Conservation (phyloP, 2,113 vertebrate species). For the Gila orcuttii region DNA sequence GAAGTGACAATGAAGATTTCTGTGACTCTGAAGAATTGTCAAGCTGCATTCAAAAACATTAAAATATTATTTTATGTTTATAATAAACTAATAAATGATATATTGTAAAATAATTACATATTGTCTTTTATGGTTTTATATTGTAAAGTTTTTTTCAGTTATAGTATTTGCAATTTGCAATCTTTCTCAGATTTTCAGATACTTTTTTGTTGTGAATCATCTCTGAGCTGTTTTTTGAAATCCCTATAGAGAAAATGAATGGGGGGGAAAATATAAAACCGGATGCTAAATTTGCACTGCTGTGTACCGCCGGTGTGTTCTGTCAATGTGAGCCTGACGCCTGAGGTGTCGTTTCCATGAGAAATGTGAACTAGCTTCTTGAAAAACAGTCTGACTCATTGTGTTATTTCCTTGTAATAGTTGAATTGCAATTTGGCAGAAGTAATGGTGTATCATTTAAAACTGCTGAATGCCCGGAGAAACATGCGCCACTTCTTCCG, state of each 20-base stretch:
- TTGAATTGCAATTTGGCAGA: constrained; percentile 27
- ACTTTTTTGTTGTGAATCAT: neutral
- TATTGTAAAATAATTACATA: no score
- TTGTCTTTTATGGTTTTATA: neutral
- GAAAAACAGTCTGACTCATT: constrained; percentile 30
- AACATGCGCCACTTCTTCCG: constrained; percentile 18
- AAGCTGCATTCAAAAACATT: neutral
- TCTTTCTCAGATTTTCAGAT: neutral
- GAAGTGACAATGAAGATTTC: no score
- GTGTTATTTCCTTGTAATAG: constrained; percentile 42
- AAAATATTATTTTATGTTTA: neutral
- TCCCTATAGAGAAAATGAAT: constrained; percentile 5
- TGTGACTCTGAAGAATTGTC: neutral
- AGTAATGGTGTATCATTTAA: constrained; percentile 51
- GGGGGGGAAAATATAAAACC: neutral
- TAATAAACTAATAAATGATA: neutral
- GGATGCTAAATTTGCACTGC: neutral
- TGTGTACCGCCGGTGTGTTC: neutral
- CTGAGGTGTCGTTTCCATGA: constrained; percentile 16
- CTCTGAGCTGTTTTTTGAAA: neutral
- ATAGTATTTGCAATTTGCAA: neutral
- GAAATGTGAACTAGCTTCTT: constrained; percentile 25
- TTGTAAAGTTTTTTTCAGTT: neutral
- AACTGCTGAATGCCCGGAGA: constrained; percentile 39
- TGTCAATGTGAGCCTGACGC: neutral